Base-by-base conservation (phyloP, 1,140 invertebrate genomes). In the Aphaenogaster ashmeadi region DNA sequence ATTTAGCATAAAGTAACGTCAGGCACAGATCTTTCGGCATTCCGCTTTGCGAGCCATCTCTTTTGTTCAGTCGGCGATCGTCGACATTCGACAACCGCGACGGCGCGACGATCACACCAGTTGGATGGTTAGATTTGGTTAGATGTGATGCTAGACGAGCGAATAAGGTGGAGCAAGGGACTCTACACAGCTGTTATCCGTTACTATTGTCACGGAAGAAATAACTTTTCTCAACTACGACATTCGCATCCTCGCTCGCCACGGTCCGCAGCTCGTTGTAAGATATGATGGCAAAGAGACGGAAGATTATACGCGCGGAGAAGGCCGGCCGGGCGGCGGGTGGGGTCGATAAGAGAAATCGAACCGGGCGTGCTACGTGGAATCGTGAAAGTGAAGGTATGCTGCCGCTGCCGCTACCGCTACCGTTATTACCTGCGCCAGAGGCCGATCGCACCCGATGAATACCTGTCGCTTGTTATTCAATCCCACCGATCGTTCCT, bases 331-430 rank as follows among this genome's bases (percentile, higher is more conserved):
- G 85, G 71, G 87, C 67, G 75, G 74, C 67, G 75, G 74, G 87
- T 89, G 89, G 71, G 87, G 78, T 60, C 79, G 90, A 91, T 91
- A 91, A 91, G 87, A 91, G 89, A 91, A 91, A 91, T 91, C 89
- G 80, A 83, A 54, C 44, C 54, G 56, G 84, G 77, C 54, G 62
- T 81, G 83, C 84, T 89, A 91, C 89, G 90, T 89, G 84, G 90
- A 87, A 74, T 81, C 36, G 87, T 87, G 89, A 91, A 91, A 91
- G 90, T 86, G 79, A 91, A 91, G 78, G 83, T 86, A 75, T 58
- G 77, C 33, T 41, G 58, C 67, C 56, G 21, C n/a, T 52, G 69
- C 33, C n/a, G 36, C 52, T 56, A 5, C 33, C n/a, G 36, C 52
- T 56, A 5, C 62, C 15, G 33, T 33, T 3, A 11, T 47, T 50